Evolutionary conservation across 1,140 invertebrate species (phyloP), one percentile per base, ranked within the genome.

Genomic region (Drusus annulatus): DNA sequence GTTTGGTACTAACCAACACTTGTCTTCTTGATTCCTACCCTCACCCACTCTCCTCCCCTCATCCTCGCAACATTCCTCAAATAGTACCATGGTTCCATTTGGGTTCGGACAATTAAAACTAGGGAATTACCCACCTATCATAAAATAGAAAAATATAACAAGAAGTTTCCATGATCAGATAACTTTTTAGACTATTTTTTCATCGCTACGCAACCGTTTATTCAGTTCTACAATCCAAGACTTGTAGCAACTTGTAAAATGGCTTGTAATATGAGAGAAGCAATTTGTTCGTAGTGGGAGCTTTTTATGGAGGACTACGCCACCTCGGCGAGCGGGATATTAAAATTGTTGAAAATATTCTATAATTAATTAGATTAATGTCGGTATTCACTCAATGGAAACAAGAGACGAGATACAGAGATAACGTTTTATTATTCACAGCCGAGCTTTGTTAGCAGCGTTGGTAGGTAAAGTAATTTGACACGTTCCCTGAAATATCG

Each of bases 271-370:
- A 45, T 51, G 68, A 71, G 16, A 71, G 17, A 45, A 10, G 36
- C 68, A 51, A 71, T 71, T 71, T 71, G 68, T 71, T 19, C 45
- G 31, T 8, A 17, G 36, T 19, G 36, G 10, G 68, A 2, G 50
- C 51, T 71, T 71, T 51, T 71, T 51, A 71, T 50, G 23, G 45
- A 50, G 68, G 68, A 71, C 68, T 45, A 71, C 15, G 45, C 68
- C n/a, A 71, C 23, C 31, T 0, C 45, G 36, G 17, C 10, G 10
- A 10, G 36, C 5, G 36, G 5, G 45, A 23, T 71, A 23, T 71
- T 51, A 71, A 50, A 50, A 21, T 71, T 50, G 68, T 51, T 71
- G 68, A 71, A 50, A 50, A 65, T 65, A 65, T 65, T 25, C 23
- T 16, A 28, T 31, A 65, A 65, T 65, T 65, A 65, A 28, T 28